phyloP scores from a whole-genome alignment of 2,113 vertebrate genomes.

The Cephalopholis sonnerati region DNA sequence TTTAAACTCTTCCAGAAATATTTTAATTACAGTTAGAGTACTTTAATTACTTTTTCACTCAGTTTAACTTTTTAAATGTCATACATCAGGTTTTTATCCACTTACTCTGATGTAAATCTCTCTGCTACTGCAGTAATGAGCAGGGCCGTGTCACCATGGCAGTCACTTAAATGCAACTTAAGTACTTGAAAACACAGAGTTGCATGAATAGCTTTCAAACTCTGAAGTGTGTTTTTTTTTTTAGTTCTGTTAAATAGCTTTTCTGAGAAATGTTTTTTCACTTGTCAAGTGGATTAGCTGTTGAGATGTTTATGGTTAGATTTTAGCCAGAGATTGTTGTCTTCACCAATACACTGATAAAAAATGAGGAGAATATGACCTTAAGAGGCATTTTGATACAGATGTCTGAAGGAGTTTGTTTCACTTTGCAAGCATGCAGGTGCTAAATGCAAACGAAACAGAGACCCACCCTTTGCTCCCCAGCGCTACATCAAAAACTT shows the following conservation, averaged over 20 bases:
- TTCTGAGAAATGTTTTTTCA: background rate
- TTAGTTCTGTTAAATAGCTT: background rate
- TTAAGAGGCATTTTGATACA: background rate
- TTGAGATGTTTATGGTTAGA: constrained; percentile 2
- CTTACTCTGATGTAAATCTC: background rate
- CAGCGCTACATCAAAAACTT: too few relatives aligned
- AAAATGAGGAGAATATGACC: background rate
- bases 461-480: too few relatives aligned
- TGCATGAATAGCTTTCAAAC: background rate
- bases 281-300: constrained; percentile 1
- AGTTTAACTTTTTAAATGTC: background rate
- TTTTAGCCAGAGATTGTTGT: background rate
- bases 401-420: background rate
- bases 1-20: constrained; percentile 12
- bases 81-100: background rate
- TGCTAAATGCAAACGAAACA: too few relatives aligned
- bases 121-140: background rate
- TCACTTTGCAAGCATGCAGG: too few relatives aligned
- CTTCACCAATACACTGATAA: background rate
- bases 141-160: background rate
- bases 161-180: background rate
- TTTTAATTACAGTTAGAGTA: background rate
- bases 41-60: background rate
- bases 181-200: constrained; percentile 2
- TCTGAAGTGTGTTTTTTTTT: constrained; percentile 7